Base-by-base conservation (phyloP, 2,797 vertebrate genomes). In the Coranthus polyacanthus region DNA sequence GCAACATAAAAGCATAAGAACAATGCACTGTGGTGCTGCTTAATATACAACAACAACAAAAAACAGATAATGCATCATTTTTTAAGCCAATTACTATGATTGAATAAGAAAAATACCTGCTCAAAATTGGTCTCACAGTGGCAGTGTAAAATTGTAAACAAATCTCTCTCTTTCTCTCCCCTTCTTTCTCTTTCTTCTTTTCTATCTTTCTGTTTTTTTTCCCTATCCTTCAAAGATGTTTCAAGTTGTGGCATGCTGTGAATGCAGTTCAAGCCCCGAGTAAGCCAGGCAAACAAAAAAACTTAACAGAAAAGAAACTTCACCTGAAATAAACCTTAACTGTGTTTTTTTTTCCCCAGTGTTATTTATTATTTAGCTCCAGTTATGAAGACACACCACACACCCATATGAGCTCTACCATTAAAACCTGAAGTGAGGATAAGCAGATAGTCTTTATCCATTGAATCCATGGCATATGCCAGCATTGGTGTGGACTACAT, bases 311-410 rank as follows among this genome's bases (percentile, higher is more conserved):
- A 18, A 38, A 72, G 52, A 65, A 55, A 58, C 44, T 62, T 34
- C 6, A 59, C 46, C 46, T 26, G 52, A 61, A 16, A 56, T 41
- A 75, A 53, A 55, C 43, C 59, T 69, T 52, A 69, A 61, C 61
- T 69, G 53, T 63, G 72, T 44, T 77, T 89, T 83, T 75, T 45
- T 24, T 24, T n/a, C n/a, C n/a, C 52, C 21, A 18, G 64, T 22
- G 11, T 51, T 70, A 79, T 86, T 68, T 83, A 72, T 62, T 66
- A 77, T 84, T 78, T 73, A 75, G 54, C 50, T 46, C 47, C 38
- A 45, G 51, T 70, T 71, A 34, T 60, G 22, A 20, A 66, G 58
- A 71, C 39, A 53, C 34, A 74, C 39, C 12, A 38, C 37, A 53
- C 9, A 8, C 47, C 71, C 44, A 46, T 22, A 63, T 20, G 49